phyloP scores from a whole-genome alignment of 2,797 vertebrate genomes.

The Gymnothorax reevesii region DNA sequence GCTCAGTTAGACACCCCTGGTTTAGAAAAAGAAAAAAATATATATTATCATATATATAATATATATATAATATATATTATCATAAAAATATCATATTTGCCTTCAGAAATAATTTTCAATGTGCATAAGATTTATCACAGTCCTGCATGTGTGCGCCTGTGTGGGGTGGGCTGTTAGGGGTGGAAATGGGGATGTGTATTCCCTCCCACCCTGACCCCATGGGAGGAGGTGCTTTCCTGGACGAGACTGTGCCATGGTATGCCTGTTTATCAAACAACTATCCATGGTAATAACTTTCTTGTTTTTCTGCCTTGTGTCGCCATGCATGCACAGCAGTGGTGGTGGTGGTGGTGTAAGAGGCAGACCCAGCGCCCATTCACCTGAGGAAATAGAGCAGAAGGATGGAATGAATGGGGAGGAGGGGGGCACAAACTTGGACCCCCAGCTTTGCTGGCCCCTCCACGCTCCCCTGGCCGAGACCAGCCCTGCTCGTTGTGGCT shows the following conservation, averaged over 20 bases:
- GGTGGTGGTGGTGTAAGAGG: conserved; percentile 8
- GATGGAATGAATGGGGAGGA: conserved; percentile 81
- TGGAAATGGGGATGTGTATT: no score
- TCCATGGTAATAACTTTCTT: conserved; percentile 67
- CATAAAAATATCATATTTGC: no score
- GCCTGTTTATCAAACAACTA: conserved; percentile 77
- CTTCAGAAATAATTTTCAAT: no score
- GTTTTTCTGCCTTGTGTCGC: conserved; percentile 54
- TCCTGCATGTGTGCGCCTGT: neutral
- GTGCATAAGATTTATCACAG: no score
- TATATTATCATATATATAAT: no score
- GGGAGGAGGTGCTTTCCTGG: neutral
- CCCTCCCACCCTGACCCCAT: neutral
- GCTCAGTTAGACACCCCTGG: no score
- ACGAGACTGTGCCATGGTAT: neutral
- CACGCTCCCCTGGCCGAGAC: conserved; percentile 70
- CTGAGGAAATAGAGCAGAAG: conserved; percentile 99
- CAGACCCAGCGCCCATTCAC: conserved; percentile 79
- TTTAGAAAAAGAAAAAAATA: no score
- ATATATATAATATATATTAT: no score
- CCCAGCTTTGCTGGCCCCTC: conserved; percentile 65
- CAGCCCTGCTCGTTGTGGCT: conserved; percentile 66
- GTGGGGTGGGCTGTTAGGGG: neutral
- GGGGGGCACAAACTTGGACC: conserved; percentile 60
- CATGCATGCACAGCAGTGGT: conserved; percentile 31